Conservation (phyloP, 1,140 invertebrate species). For the Onthophagus taurus region DNA sequence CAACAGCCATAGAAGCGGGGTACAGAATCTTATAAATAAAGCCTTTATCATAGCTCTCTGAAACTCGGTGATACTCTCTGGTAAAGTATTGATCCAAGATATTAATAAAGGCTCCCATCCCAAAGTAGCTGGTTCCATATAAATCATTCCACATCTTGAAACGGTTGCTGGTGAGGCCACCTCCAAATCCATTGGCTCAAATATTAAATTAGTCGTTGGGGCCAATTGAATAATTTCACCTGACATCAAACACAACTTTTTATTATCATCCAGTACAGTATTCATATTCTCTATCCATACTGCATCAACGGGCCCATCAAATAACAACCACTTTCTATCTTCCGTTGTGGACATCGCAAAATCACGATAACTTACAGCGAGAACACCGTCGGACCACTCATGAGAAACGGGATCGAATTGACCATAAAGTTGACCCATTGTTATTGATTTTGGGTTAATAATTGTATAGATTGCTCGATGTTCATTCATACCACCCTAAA, state of each 20-base stretch:
- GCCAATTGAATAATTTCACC: conserved; percentile 92
- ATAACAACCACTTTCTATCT: conserved; percentile 90
- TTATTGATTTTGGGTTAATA: conserved; percentile 94
- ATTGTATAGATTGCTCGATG: conserved; percentile 82
- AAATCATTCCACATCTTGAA: conserved; percentile 94
- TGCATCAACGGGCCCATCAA: conserved; percentile 93
- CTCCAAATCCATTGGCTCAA: conserved; percentile 93
- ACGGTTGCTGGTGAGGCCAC: conserved; percentile 80
- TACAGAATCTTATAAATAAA: conserved; percentile 72
- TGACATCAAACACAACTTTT: conserved; percentile 87
- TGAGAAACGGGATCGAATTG: conserved; percentile 91
- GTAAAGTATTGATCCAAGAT: conserved; percentile 80
- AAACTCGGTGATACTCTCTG: conserved; percentile 51
- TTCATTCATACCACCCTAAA: conserved; percentile 63
- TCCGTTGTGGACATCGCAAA: conserved; percentile 75
- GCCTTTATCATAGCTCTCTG: conserved; percentile 55
- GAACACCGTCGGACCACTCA: conserved; percentile 89
- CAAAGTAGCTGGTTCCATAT: conserved; percentile 83
- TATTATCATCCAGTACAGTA: conserved; percentile 93
- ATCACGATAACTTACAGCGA: conserved; percentile 83
- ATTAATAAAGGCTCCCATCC: conserved; percentile 83
- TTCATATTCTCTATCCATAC: conserved; percentile 98
- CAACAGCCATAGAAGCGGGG: conserved; percentile 57
- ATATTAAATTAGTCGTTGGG: conserved; percentile 83
- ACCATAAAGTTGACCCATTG: conserved; percentile 92